Evolutionary conservation across 2,888 invertebrate species (phyloP), one percentile per base, ranked within the genome.

Genomic region (Vesta saturnalis): DNA sequence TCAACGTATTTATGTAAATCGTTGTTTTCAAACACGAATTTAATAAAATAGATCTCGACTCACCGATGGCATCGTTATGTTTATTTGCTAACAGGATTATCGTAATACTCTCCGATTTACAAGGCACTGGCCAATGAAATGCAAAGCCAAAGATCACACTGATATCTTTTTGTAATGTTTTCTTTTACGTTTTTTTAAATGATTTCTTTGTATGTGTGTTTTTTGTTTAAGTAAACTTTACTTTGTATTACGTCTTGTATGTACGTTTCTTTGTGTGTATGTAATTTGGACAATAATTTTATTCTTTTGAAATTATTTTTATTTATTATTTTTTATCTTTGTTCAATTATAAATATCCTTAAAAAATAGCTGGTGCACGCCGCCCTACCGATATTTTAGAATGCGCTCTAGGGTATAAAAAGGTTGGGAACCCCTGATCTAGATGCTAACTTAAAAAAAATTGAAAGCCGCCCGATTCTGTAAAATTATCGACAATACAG

Each of bases 101-200:
- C 30, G 30, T 30, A 5, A 30, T 30, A 30, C 30, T 30, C 30
- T 30, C 30, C 30, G 6, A 30, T 6, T 30, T 30, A 30, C 10
- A 10, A 30, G 30, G 30, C 10, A 30, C 30, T 30, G 30, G 30
- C n/a, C n/a, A n/a, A n/a, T n/a, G n/a, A n/a, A n/a, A n/a, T n/a
- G n/a, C n/a, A n/a, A n/a, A n/a, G n/a, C 30, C 30, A 74, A 30
- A 30, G 10, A 30, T 30, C 30, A 30, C 30, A 30, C 10, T 30
- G 30, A 30, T 30, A 30, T 30, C 10, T 30, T 30, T 6, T 30
- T 6, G 10, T 6, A 30, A 6, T 5, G 6, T 30, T 30, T 30
- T 30, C 10, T 30, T 30, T 6, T 30, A 30, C 10, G 30, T 30
- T 5, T 30, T 30, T 30, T 30, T 30, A 6, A 10, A n/a, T n/a